Evolutionary conservation across 1,140 invertebrate genomes (phyloP), one percentile per base, ranked within the genome.

Genomic region (Nebria ingens): DNA sequence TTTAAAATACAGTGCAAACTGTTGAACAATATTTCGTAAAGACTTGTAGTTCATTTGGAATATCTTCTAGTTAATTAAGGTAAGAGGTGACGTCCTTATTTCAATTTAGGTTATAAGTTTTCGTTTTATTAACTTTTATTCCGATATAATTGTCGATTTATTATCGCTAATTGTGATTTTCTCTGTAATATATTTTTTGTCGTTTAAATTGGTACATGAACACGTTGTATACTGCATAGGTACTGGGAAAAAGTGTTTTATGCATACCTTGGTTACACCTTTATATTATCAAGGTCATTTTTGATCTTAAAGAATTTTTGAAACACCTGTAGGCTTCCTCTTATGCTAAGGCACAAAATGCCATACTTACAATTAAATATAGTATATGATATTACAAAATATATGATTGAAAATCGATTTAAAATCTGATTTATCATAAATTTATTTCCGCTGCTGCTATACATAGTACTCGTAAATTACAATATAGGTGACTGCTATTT

Each of bases 41-140:
- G 9, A 45, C 15, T 45, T 45, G n/a, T 11, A 6, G 15, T 17
- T 11, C 15, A 45, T 45, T 45, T 45, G 40, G 40, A 45, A 34
- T 45, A 45, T 45, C 4, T 45, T 17, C 40, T 6, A 11, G 9
- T 45, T 12, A 17, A 45, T 11, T 4, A 45, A 45, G 40, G 40
- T 45, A 45, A 45, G 40, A 11, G 40, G 4, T 45, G 15, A 6
- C 15, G 40, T 6, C 4, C 6, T 12, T 45, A 45, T 12, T 17
- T 11, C 40, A 45, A 45, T 45, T 45, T 45, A 45, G 40, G 40
- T 45, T 45, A 45, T 45, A 45, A 45, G 9, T 45, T 45, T 45
- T 9, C 9, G 4, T 45, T 45, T 45, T 45, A 9, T 45, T 45
- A 45, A n/a, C n/a, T n/a, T 45, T 45, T 4, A 45, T 45, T 11